phyloP scores from a whole-genome alignment of 2,113 vertebrate genomes.

The Sciurus niger region DNA sequence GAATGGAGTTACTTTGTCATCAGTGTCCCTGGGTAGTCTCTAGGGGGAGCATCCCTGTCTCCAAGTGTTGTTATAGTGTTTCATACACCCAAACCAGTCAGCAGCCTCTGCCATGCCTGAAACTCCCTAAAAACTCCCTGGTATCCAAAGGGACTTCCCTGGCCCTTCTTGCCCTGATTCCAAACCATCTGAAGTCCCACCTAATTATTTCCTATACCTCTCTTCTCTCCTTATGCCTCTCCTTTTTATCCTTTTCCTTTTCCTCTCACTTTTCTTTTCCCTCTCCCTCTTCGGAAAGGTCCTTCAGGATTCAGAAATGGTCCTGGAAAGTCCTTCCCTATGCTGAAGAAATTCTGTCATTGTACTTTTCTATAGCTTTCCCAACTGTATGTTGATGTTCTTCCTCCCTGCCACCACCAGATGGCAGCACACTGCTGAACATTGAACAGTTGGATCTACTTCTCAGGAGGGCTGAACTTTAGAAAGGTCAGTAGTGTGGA shows the following conservation, averaged over 20 bases:
- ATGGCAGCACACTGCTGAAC: constrained; percentile 56
- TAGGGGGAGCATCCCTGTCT: background rate
- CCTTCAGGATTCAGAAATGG: background rate
- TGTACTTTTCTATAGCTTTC: background rate
- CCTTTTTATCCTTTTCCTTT: background rate
- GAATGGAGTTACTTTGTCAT: background rate
- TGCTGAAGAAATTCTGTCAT: background rate
- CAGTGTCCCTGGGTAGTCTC: background rate
- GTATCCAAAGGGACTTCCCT: background rate
- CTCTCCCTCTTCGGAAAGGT: background rate
- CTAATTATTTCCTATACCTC: background rate
- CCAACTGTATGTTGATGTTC: background rate
- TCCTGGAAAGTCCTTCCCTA: background rate
- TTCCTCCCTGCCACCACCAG: background rate
- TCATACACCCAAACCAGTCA: background rate
- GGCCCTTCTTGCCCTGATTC: background rate
- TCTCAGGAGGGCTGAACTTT: background rate
- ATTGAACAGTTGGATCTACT: background rate
- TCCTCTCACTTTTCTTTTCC: background rate
- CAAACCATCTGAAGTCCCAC: background rate
- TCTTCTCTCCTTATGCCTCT: background rate
- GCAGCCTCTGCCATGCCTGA: background rate
- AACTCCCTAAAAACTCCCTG: background rate
- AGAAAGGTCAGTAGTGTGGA: background rate
- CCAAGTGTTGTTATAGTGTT: background rate